phyloP scores from a whole-genome alignment of 2,113 vertebrate genomes.

The Platysteira castanea region DNA sequence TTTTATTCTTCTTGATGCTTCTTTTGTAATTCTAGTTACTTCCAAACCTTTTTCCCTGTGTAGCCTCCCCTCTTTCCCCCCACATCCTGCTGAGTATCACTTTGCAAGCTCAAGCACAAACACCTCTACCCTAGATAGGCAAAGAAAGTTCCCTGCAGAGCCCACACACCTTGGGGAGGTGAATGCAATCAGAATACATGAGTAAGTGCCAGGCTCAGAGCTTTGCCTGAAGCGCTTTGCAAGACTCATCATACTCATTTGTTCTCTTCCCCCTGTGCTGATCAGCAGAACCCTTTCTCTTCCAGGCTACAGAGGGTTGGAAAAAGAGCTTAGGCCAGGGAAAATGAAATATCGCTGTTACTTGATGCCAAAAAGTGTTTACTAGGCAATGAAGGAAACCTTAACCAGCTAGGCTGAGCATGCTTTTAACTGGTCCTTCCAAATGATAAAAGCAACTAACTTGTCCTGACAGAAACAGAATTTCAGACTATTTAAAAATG shows the following conservation, averaged over 20 bases:
- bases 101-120: not conserved
- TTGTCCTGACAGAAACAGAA: not conserved
- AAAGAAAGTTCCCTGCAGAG: not conserved
- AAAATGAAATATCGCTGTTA: not conserved
- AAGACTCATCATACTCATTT: not conserved
- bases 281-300: constrained; percentile 4
- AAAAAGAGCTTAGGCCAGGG: not conserved
- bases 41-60: not conserved
- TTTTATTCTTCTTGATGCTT: not conserved
- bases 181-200: not conserved
- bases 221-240: constrained; percentile 2
- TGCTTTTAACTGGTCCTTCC: not conserved
- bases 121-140: not conserved
- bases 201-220: not conserved
- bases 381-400: not conserved
- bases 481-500: not conserved
- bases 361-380: not conserved
- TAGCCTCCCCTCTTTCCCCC: not conserved
- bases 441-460: constrained; percentile 7
- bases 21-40: not conserved
- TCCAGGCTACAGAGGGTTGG: not conserved
- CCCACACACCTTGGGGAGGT: not conserved
- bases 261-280: not conserved
- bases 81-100: not conserved
- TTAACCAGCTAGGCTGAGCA: not conserved